Conservation (phyloP, 64 coral and sea anemone genomes). For the Exaiptasia diaphana region DNA sequence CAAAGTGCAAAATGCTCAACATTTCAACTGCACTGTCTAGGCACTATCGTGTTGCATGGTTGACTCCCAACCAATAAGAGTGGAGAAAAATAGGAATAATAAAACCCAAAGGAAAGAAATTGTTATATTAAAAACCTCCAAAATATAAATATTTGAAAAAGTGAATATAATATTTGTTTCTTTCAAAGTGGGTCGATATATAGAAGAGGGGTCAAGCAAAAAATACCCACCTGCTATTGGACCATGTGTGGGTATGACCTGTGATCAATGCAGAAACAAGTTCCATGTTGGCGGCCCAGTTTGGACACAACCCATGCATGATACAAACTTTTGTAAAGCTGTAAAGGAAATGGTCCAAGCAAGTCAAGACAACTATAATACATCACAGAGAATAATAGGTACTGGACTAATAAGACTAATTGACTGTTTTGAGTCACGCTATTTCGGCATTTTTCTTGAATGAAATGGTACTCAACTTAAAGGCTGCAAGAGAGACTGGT, state of each 20-base stretch:
- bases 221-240: slow-evolving; percentile 93
- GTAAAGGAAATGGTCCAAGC: slow-evolving; percentile 63
- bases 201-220: slow-evolving; percentile 79
- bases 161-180: neutral
- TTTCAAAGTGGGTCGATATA: slow-evolving; percentile 78
- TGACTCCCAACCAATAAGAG: too few species aligned
- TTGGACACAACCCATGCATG: slow-evolving; percentile 86
- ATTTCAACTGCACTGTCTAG: too few species aligned
- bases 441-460: neutral
- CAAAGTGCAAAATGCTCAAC: too few species aligned
- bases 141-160: too few species aligned
- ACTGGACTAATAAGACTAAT: neutral
- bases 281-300: slow-evolving; percentile 93
- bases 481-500: too few species aligned
- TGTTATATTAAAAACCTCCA: too few species aligned
- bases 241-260: slow-evolving; percentile 64
- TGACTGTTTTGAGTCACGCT: neutral
- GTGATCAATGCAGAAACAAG: slow-evolving; percentile 70
- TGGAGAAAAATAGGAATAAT: too few species aligned
- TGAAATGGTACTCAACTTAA: too few species aligned
- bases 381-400: slow-evolving; percentile 94
- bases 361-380: slow-evolving; percentile 54
- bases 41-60: too few species aligned
- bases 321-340: slow-evolving; percentile 51
- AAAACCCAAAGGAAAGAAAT: too few species aligned